These are phyloP conservation scores for Choloepus didactylus DNA, from an alignment of 2,797 vertebrate genomes.

Conservation along the genomic window DNA sequence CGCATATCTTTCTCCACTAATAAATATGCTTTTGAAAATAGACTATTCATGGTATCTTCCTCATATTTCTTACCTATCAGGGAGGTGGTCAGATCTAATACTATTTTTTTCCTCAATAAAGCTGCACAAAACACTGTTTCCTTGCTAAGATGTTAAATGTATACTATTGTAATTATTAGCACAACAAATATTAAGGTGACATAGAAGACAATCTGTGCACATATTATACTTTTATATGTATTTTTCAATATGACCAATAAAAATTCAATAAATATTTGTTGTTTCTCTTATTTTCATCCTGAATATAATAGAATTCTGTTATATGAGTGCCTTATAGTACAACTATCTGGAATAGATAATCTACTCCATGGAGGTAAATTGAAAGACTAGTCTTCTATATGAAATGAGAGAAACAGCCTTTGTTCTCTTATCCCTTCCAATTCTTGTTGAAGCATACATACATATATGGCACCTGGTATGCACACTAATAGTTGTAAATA, in stretches of 20 bases:
- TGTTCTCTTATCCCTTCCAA: conserved; percentile 39
- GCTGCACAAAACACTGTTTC: background rate
- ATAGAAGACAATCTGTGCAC: background rate
- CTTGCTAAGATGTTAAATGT: conserved; percentile 44
- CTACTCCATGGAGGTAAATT: conserved; percentile 67
- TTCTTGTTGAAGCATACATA: conserved; percentile 53
- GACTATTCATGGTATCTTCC: background rate
- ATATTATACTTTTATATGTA: background rate
- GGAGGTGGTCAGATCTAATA: background rate
- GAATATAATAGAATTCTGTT: conserved; percentile 62
- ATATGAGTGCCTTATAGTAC: conserved; percentile 61
- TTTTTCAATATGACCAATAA: conserved; percentile 58
- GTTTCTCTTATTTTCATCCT: conserved; percentile 63
- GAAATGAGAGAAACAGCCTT: conserved; percentile 43
- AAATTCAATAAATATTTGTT: conserved; percentile 46
- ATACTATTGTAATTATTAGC: background rate
- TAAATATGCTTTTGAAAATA: background rate
- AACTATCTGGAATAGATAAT: conserved; percentile 57
- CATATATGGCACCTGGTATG: conserved; percentile 31
- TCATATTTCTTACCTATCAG: background rate
- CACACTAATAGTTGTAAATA: background rate
- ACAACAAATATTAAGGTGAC: background rate
- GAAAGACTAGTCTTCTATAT: conserved; percentile 48
- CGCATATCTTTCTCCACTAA: background rate
- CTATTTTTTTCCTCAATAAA: conserved; percentile 42